phyloP scores from a whole-genome alignment of 2,113 vertebrate species.

The Anhinga rufa region DNA sequence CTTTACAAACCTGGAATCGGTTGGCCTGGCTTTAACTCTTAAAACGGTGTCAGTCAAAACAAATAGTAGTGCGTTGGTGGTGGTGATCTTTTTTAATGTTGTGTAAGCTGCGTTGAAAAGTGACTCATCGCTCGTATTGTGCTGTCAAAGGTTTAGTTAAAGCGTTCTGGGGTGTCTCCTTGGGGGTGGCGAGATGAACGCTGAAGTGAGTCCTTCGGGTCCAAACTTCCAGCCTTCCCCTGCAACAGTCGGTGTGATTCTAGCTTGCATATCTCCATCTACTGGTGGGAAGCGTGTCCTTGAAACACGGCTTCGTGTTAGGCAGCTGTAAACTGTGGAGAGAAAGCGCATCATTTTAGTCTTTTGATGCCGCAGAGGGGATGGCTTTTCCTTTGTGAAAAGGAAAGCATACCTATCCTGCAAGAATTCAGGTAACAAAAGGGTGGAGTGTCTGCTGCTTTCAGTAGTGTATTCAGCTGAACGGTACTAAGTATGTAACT shows the following conservation, averaged over 20 bases:
- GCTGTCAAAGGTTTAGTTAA: not conserved
- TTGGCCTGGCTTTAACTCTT: not conserved
- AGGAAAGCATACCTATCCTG: accelerated
- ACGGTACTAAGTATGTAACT: not conserved
- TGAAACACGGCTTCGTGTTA: not conserved
- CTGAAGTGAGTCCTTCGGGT: not conserved
- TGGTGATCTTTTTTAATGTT: not conserved
- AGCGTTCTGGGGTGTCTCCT: not conserved
- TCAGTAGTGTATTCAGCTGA: not conserved
- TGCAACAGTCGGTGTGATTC: not conserved
- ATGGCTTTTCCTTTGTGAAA: not conserved
- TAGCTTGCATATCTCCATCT: not conserved
- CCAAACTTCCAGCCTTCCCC: not conserved
- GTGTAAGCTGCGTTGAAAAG: not conserved
- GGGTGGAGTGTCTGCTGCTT: not conserved
- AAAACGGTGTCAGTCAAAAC: not conserved
- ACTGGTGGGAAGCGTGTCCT: not conserved
- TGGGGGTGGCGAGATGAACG: not conserved
- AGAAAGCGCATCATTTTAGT: not conserved
- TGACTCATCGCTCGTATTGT: accelerated
- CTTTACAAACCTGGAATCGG: accelerated
- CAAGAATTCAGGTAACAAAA: not conserved
- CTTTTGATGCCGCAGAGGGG: not conserved
- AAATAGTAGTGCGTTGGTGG: accelerated
- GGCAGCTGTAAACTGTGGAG: not conserved